Evolutionary conservation across 92 coral and sea anemone genomes (phyloP).

Genomic region (Virgularia gustaviana): DNA sequence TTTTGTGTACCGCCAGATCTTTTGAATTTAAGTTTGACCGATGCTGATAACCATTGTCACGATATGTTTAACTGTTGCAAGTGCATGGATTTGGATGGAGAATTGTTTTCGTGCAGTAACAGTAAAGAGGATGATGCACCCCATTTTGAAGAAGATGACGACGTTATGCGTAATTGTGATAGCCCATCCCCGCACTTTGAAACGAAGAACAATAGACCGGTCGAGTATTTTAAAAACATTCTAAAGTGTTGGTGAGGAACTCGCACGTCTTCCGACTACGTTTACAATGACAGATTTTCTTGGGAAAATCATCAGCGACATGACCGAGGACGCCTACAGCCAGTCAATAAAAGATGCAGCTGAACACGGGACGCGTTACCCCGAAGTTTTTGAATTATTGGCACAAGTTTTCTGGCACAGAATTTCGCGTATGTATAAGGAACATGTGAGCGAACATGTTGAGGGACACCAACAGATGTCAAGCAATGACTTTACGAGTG

Average conservation of each 20-base stretch:
- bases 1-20: too few relatives aligned
- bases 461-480: too few relatives aligned
- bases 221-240: not conserved
- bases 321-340: slow-evolving; percentile 5
- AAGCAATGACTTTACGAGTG: too few relatives aligned
- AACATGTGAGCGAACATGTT: too few relatives aligned
- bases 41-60: not conserved
- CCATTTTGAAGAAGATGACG: not conserved
- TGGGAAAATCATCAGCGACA: not conserved
- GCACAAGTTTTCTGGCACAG: too few relatives aligned
- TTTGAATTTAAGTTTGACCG: not conserved
- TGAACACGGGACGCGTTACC: too few relatives aligned
- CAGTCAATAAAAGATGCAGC: too few relatives aligned
- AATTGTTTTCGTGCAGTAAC: too few relatives aligned
- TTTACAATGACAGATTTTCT: not conserved
- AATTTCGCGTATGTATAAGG: too few relatives aligned
- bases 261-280: not conserved
- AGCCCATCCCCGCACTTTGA: not conserved
- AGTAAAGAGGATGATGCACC: not conserved
- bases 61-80: not conserved
- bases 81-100: not conserved
- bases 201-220: not conserved
- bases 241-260: not conserved
- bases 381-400: too few relatives aligned
- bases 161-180: not conserved